These are phyloP conservation scores for Melanargia galathea DNA, from an alignment of 2,888 invertebrate species.

Conservation along the genomic window DNA sequence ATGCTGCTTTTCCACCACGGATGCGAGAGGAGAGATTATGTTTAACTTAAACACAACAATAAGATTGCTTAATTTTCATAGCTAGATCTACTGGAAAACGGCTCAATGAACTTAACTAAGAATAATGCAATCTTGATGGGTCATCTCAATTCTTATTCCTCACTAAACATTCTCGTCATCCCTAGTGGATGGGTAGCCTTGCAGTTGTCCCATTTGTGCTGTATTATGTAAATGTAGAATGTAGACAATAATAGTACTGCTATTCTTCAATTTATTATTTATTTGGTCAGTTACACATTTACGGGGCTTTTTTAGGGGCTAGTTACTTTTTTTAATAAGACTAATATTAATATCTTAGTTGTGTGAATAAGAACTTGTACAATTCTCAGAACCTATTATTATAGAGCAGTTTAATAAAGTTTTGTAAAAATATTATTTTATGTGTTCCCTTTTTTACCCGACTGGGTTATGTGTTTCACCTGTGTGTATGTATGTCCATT, in stretches of 20 bases:
- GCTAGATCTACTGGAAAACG: too few relatives aligned
- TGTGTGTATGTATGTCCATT: too few relatives aligned
- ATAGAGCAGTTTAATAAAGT: slow-evolving; percentile 44
- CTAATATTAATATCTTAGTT: slow-evolving; percentile 10
- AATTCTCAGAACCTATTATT: slow-evolving; percentile 39
- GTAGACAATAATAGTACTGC: slow-evolving; percentile 10
- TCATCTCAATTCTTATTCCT: too few relatives aligned
- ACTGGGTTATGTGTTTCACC: too few relatives aligned
- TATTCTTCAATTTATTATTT: slow-evolving; percentile 6
- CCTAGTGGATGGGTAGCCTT: not conserved
- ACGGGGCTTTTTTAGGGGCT: too few relatives aligned
- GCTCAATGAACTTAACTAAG: too few relatives aligned
- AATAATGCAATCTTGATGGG: too few relatives aligned
- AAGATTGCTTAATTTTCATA: too few relatives aligned
- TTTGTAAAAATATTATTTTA: slow-evolving; percentile 26
- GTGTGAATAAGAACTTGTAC: slow-evolving; percentile 38
- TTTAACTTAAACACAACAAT: too few relatives aligned
- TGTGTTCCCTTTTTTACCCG: too few relatives aligned
- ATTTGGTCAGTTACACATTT: slow-evolving; percentile 3
- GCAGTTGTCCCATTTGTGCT: not conserved
- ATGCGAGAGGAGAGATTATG: not conserved
- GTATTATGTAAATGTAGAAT: slow-evolving; percentile 5
- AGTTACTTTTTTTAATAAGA: slow-evolving; percentile 1
- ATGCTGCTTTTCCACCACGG: not conserved
- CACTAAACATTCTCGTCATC: too few relatives aligned